phyloP scores from a whole-genome alignment of 2,797 vertebrate genomes.

The Remorina albescens region DNA sequence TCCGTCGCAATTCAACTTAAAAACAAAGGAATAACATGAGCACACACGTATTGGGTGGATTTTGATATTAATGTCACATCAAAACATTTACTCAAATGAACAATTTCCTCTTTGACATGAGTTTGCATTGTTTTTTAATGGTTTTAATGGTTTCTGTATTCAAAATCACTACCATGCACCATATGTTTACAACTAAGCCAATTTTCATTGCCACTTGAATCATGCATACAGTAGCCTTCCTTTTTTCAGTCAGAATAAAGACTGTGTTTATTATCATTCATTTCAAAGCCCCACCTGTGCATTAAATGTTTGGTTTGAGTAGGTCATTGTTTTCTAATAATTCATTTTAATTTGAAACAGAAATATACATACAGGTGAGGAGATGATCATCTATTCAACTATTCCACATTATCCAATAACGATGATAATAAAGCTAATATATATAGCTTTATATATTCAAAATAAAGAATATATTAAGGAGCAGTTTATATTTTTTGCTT shows the following conservation, averaged over 20 bases:
- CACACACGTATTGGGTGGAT: constrained; percentile 22
- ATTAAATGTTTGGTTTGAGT: constrained; percentile 14
- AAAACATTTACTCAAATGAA: background rate
- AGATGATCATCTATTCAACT: background rate
- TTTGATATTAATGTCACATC: constrained; percentile 21
- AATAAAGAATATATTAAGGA: background rate
- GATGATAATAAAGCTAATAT: background rate
- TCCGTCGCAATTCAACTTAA: background rate
- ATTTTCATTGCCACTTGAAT: constrained; percentile 1
- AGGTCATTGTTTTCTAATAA: constrained; percentile 35
- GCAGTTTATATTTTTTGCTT: background rate
- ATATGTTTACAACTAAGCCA: background rate
- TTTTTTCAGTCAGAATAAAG: constrained; percentile 8
- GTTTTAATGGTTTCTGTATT: constrained; percentile 9
- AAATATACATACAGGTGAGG: background rate
- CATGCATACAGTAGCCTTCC: background rate
- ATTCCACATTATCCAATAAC: too few relatives aligned
- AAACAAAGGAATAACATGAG: constrained; percentile 11
- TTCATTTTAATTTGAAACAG: constrained; percentile 22
- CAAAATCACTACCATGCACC: background rate
- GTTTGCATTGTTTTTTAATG: constrained; percentile 12
- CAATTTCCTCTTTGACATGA: constrained; percentile 21
- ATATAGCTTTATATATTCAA: too few relatives aligned
- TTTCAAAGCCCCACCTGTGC: constrained; percentile 4
- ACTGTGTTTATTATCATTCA: background rate